Base-by-base conservation (phyloP, 2,888 invertebrate genomes). In the Torymus aiolomorphi region DNA sequence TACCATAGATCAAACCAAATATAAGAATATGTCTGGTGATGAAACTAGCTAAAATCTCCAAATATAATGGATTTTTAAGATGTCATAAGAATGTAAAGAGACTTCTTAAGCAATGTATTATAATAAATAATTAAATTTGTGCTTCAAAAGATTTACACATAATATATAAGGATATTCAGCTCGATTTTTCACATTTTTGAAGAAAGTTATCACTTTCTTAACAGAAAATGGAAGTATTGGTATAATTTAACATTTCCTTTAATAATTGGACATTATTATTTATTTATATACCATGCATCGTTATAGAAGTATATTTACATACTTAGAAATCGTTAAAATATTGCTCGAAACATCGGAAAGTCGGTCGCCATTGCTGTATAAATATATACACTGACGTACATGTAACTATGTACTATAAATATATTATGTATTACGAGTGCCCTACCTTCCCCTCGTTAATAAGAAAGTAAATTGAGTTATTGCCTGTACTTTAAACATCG, bases 401-500 rank as follows among this genome's bases (percentile, higher is more conserved):
- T 76, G 70, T 73, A n/a, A 74, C 20, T 76, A 56, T 73, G 59
- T 77, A 76, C 56, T 59, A 77, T 63, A 76, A 81, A 80, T 78
- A 79, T 80, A 78, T 71, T 54, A 57, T 76, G 76, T 51, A 63
- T 82, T 80, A 80, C 73, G 85, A 85, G 87, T 87, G 86, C 84
- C 86, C 87, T 76, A 63, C 57, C 59, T 85, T 84, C 82, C 84
- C 83, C 83, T 84, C 79, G 83, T 85, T 88, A 42, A 42, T 42
- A 80, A 86, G 84, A 82, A 83, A 84, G 83, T 86, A 83, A 84
- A 84, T 84, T 84, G 84, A 84, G 84, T 84, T 84, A 85, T 83
- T 86, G 84, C 83, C 82, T 85, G 82, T 87, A 87, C 83, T 76
- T 82, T 86, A 86, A 83, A 14, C 8, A 12, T 56, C 56, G 24